Base-by-base conservation (phyloP, 2,113 vertebrate species). In the Campylomormyrus numenius region DNA sequence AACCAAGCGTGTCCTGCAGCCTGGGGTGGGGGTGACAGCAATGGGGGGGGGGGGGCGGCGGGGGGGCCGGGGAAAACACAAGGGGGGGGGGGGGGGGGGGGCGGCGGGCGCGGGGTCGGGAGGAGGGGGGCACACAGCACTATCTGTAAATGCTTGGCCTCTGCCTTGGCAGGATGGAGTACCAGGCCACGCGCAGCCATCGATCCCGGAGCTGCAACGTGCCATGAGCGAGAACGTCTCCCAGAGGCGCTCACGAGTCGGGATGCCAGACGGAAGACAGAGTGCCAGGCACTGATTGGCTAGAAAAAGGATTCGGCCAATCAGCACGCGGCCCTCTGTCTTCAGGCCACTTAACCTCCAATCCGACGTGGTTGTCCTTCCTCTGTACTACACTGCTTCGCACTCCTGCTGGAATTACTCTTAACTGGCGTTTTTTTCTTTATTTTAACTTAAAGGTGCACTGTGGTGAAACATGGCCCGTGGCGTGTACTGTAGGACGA, bases 1-100 rank as follows among this genome's bases (percentile, higher is more conserved):
- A 90, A 89, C 90, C 91, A 91, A 87, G 85, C 3, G 11, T 31
- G 31, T 87, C 85, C 27, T 87, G 42, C 17, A 86, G 2, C 35
- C 35, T 35, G 17, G 52, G 9, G 31, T 1, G 5, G 15, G 3
- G 31, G 2, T 31, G 31, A 31, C 31, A 31, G 31, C 31, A 31
- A 31, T 31, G 0, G n/a, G n/a, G n/a, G n/a, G n/a, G n/a, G n/a
- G n/a, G n/a, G n/a, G n/a, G n/a, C n/a, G n/a, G n/a, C n/a, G n/a
- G n/a, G n/a, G n/a, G n/a, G n/a, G n/a, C n/a, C n/a, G n/a, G n/a
- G n/a, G n/a, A n/a, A n/a, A n/a, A n/a, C n/a, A n/a, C n/a, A n/a
- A n/a, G n/a, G n/a, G n/a, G n/a, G n/a, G n/a, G n/a, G n/a, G n/a
- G n/a, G n/a, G n/a, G n/a, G n/a, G n/a, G n/a, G n/a, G n/a, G n/a